phyloP scores from a whole-genome alignment of 1,140 invertebrate species.

The Drosophila willistoni region DNA sequence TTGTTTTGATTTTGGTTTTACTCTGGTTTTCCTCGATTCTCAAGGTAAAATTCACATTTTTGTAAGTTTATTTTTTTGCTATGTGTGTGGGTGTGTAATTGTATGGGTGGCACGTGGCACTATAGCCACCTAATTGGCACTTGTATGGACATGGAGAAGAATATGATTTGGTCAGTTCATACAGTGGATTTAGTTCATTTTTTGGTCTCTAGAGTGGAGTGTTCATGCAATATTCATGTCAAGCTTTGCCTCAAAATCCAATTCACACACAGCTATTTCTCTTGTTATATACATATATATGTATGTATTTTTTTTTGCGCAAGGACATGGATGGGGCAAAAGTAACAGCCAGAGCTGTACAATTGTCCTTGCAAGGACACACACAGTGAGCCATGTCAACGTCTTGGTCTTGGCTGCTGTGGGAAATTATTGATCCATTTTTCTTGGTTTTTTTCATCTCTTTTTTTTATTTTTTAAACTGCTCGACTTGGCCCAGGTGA shows the following conservation, averaged over 20 bases:
- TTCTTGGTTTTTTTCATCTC: slow-evolving; percentile 16
- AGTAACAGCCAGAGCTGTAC: slow-evolving; percentile 27
- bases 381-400: slow-evolving; percentile 66
- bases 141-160: slow-evolving; percentile 36
- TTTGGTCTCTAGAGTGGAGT: slow-evolving; percentile 1
- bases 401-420: slow-evolving; percentile 59
- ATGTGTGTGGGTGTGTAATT: slow-evolving; percentile 13
- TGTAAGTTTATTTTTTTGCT: slow-evolving; percentile 52
- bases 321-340: slow-evolving; percentile 25
- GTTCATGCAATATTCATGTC: slow-evolving; percentile 7
- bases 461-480: slow-evolving; percentile 23
- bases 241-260: slow-evolving; percentile 37
- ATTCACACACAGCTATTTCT: slow-evolving; percentile 38
- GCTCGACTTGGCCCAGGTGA: slow-evolving; percentile 59
- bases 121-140: slow-evolving; percentile 60
- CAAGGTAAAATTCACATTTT: slow-evolving; percentile 67
- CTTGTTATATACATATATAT: background rate
- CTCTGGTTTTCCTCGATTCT: slow-evolving; percentile 25
- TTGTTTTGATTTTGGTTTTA: background rate
- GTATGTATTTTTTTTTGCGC: no score
- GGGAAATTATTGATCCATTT: slow-evolving; percentile 69
- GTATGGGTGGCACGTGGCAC: slow-evolving; percentile 31
- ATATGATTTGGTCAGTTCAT: slow-evolving; percentile 41
- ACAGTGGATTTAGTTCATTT: slow-evolving; percentile 13
- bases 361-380: slow-evolving; percentile 79